Percentiles rank a stretch among this genome's conserved stretches.
Evolutionary conservation across 2,888 invertebrate species (phyloP).

Genomic region (Hydriomena furcata): DNA sequence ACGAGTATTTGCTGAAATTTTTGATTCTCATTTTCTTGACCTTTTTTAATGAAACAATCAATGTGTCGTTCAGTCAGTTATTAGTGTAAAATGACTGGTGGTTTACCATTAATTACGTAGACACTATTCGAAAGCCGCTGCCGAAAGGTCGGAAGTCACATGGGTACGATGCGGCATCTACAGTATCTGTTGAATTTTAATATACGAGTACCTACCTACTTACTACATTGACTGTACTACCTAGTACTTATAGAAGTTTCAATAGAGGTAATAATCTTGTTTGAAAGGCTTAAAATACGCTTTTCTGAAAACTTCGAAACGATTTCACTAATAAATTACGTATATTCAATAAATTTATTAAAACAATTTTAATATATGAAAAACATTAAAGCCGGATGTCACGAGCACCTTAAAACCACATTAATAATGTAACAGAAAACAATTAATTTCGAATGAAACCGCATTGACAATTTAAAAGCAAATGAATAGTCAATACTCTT

Average conservation of each 20-base stretch:
- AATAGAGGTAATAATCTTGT: too few species aligned
- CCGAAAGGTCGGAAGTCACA: conserved; percentile 36
- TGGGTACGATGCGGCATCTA: conserved; percentile 21
- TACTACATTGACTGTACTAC: not conserved
- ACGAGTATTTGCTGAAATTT: conserved; percentile 2
- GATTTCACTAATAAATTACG: too few species aligned
- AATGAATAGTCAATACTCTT: too few species aligned
- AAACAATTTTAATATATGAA: too few species aligned
- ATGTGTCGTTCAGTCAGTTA: conserved; percentile 15
- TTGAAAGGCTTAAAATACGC: too few species aligned
- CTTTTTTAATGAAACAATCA: not conserved
- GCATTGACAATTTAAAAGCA: too few species aligned
- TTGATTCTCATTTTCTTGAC: not conserved
- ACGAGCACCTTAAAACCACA: too few species aligned
- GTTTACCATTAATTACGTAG: conserved; percentile 17
- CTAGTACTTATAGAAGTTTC: not conserved
- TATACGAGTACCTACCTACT: conserved; percentile 6
- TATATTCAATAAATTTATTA: too few species aligned
- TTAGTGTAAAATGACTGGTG: conserved; percentile 26
- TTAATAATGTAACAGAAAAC: too few species aligned
- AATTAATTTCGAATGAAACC: too few species aligned
- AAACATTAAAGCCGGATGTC: too few species aligned
- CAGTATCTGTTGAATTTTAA: conserved; percentile 25
- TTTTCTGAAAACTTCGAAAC: too few species aligned
- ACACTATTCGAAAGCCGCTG: conserved; percentile 8